Evolutionary conservation across 1,140 invertebrate species (phyloP), one percentile per base, ranked within the genome.

Genomic region (Zophobas morio): DNA sequence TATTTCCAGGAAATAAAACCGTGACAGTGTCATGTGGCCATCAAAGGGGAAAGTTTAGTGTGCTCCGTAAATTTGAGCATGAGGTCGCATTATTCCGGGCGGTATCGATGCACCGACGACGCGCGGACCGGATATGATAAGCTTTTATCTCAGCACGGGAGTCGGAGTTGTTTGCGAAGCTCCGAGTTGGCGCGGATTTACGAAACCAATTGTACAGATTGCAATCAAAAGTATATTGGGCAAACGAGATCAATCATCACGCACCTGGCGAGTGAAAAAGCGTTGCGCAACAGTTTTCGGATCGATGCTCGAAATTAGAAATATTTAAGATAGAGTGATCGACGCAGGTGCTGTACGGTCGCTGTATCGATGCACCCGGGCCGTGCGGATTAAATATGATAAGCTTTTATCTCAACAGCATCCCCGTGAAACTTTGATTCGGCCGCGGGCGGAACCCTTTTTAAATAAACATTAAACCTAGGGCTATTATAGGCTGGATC

Each of bases 401-500:
- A 66, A 66, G 37, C 39, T 39, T 8, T 66, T 66, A 66, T 66
- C 60, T 40, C 60, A n/a, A 34, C 20, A 39, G n/a, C 37, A 66
- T 42, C 42, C 39, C 60, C 39, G 60, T n/a, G 60, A 39, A 66
- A 42, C 1, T 47, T 8, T 57, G 60, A 40, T 37, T 37, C 60
- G 37, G 39, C 40, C 42, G 39, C 8, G 39, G 60, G 37, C 35
- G 60, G 42, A 39, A 66, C 37, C 60, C 60, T 66, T 66, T 66
- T 66, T 66, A 66, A 66, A 66, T 66, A 66, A 66, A 66, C 60
- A 66, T 66, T 66, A 66, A 66, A 66, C 60, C 60, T 66, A 66
- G 1, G 60, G 60, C 60, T 42, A 66, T 66, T 66, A 66, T 66
- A 66, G 42, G 60, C 60, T 42, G 3, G 60, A 66, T 32, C 60